Percentiles rank a stretch among this genome's conserved stretches.
phyloP scores from a whole-genome alignment of 2,797 vertebrate species.

The Picus viridis region DNA sequence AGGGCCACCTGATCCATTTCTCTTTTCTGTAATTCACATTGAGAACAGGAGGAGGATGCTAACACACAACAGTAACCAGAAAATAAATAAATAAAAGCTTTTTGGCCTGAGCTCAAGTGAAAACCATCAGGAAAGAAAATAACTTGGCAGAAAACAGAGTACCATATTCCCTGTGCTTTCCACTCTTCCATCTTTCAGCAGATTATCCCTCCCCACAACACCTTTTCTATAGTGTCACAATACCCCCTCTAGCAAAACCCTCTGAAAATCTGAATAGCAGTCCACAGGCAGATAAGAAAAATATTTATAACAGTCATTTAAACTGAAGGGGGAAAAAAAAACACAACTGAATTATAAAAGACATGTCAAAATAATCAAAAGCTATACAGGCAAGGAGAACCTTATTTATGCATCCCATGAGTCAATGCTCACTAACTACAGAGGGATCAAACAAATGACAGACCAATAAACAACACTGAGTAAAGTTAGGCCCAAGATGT shows the following conservation, averaged over 20 bases:
- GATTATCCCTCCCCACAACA: background rate
- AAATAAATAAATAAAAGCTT: background rate
- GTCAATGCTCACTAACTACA: background rate
- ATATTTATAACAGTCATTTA: background rate
- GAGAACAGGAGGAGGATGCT: background rate
- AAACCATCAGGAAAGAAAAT: background rate
- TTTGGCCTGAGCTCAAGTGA: background rate
- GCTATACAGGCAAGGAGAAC: background rate
- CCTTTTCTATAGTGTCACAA: background rate
- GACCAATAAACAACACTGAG: background rate
- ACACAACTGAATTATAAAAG: background rate
- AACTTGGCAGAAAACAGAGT: background rate
- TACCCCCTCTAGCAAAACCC: background rate
- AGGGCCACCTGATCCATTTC: background rate
- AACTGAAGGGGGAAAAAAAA: background rate
- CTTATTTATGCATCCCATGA: background rate
- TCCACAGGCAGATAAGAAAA: background rate
- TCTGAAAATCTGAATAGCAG: background rate
- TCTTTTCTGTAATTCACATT: background rate
- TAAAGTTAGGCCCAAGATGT: background rate
- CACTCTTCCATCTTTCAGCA: background rate
- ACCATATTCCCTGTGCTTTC: background rate
- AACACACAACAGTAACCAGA: background rate
- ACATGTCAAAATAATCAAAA: background rate
- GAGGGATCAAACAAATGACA: background rate